A percentile compares a stretch with the other conserved stretches of the same genome.
Conservation (phyloP, 2,888 invertebrate genomes). For the Strigamia maritima region DNA sequence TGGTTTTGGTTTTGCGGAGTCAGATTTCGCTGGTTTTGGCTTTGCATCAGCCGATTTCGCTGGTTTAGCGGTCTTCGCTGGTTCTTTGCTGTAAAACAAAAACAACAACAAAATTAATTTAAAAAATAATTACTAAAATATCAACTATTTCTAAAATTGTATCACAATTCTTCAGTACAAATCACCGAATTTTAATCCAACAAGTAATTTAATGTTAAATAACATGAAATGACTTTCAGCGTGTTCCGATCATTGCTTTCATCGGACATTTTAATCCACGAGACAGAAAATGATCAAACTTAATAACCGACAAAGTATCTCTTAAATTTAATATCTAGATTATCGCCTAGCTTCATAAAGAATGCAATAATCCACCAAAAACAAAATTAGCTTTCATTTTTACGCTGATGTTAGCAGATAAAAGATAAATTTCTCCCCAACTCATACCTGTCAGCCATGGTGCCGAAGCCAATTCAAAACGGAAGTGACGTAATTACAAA, state of each 20-base stretch:
- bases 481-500: background rate
- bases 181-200: too few relatives aligned
- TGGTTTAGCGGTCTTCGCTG: background rate
- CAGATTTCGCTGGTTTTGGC: background rate
- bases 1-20: background rate
- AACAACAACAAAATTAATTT: background rate
- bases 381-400: background rate
- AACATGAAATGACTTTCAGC: too few relatives aligned
- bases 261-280: background rate
- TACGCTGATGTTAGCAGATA: background rate
- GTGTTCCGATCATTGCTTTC: background rate
- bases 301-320: background rate
- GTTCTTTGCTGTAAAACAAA: background rate
- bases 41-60: background rate
- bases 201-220: too few relatives aligned
- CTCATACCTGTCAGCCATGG: background rate
- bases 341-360: background rate
- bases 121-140: too few relatives aligned
- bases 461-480: background rate
- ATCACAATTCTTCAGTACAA: too few relatives aligned
- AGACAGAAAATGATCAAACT: background rate
- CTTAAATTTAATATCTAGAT: background rate
- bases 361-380: background rate
- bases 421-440: background rate
- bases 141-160: too few relatives aligned